phyloP scores from a whole-genome alignment of 2,113 vertebrate genomes.

The Aythya baeri region DNA sequence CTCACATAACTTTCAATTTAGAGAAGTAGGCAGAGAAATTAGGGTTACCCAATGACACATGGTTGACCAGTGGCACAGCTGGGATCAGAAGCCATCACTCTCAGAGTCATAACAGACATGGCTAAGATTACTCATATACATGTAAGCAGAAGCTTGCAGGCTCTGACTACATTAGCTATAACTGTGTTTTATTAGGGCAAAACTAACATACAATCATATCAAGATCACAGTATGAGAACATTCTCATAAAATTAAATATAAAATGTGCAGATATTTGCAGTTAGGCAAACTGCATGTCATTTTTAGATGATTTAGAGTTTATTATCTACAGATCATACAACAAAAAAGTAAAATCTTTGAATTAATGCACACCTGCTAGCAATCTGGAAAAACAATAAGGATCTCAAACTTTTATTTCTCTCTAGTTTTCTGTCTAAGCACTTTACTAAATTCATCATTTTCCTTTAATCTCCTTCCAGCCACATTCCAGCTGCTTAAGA shows the following conservation, averaged over 20 bases:
- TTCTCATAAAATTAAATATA: background rate
- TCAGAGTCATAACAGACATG: background rate
- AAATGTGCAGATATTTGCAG: constrained; percentile 54
- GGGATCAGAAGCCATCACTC: background rate
- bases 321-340: constrained; percentile 51
- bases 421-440: constrained; percentile 48
- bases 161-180: background rate
- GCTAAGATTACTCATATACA: accelerated
- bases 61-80: background rate
- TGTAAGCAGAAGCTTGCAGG: background rate
- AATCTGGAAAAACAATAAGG: constrained; percentile 59
- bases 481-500: constrained; percentile 71
- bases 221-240: background rate
- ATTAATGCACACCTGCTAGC: constrained; percentile 68
- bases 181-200: background rate
- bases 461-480: constrained; percentile 74
- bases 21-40: background rate
- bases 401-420: constrained; percentile 56
- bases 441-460: constrained; percentile 59
- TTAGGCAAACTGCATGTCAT: background rate
- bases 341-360: constrained; percentile 27
- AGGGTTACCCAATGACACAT: background rate
- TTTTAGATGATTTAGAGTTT: constrained; percentile 25
- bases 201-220: background rate
- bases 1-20: background rate